These are phyloP conservation scores for Deilephila elpenor DNA, from an alignment of 2,888 invertebrate species.

Conservation along the genomic window DNA sequence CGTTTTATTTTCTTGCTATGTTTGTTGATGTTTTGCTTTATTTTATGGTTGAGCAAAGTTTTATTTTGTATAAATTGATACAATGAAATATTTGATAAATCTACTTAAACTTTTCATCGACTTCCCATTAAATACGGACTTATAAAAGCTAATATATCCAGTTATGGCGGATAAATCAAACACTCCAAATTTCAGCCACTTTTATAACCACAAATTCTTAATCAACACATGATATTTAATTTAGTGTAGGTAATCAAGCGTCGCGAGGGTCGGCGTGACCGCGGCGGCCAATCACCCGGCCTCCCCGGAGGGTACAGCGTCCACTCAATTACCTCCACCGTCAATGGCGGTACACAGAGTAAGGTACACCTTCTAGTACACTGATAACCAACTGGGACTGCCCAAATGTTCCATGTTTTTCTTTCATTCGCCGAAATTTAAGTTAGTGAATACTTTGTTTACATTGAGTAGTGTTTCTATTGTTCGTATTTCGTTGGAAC, in stretches of 20 bases:
- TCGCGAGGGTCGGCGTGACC: constrained; percentile 22
- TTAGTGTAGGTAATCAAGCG: constrained; percentile 34
- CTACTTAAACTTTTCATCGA: no score
- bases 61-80: background rate
- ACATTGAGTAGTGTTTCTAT: no score
- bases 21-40: background rate
- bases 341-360: constrained; percentile 30
- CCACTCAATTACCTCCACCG: constrained; percentile 40
- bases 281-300: constrained; percentile 39
- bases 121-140: background rate
- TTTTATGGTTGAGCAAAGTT: background rate
- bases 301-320: constrained; percentile 50
- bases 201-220: background rate
- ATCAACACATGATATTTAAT: constrained; percentile 30
- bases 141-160: background rate
- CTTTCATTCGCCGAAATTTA: background rate
- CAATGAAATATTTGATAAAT: no score
- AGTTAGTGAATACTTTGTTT: no score
- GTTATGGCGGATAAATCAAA: background rate
- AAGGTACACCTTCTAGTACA: constrained; percentile 4
- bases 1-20: background rate
- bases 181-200: background rate
- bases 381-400: background rate
- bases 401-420: constrained; percentile 2
- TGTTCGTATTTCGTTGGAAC: no score